Evolutionary conservation across 1,140 invertebrate species (phyloP).

Genomic region (Zaprionus africanus): DNA sequence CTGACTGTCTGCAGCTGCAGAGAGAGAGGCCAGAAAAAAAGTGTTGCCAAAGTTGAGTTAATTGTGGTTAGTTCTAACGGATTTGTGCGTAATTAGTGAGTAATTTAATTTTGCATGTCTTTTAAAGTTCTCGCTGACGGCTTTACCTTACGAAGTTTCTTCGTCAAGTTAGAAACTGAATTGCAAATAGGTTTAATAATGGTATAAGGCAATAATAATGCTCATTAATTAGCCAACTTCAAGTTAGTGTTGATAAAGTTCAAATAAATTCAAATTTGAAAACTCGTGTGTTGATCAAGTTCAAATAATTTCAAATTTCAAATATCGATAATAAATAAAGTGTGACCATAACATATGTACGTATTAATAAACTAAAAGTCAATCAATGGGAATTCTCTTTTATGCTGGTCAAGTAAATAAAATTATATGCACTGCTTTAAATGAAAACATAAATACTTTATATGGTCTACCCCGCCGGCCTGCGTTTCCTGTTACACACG

Average conservation of each 20-base stretch:
- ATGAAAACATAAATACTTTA: background rate
- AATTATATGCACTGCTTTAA: background rate
- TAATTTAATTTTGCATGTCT: conserved; percentile 69
- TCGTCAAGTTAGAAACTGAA: background rate
- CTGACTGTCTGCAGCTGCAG: conserved; percentile 1
- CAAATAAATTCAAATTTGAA: no score
- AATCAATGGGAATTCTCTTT: no score
- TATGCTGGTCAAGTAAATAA: background rate
- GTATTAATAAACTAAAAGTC: no score
- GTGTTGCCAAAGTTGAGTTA: conserved; percentile 77
- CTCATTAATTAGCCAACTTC: background rate
- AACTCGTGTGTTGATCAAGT: no score
- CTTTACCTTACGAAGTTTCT: background rate
- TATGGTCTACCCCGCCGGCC: background rate
- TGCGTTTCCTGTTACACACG: background rate
- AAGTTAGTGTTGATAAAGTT: no score
- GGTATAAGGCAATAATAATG: background rate
- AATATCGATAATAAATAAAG: no score
- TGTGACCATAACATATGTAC: background rate
- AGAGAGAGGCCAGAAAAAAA: conserved; percentile 29
- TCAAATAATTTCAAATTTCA: no score
- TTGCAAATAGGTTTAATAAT: background rate
- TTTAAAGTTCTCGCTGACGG: conserved; percentile 23
- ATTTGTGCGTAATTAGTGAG: conserved; percentile 80
- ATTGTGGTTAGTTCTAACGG: conserved; percentile 84